These are phyloP conservation scores for Notolepis coatsorum DNA, from an alignment of 2,797 vertebrate species.

Conservation along the genomic window DNA sequence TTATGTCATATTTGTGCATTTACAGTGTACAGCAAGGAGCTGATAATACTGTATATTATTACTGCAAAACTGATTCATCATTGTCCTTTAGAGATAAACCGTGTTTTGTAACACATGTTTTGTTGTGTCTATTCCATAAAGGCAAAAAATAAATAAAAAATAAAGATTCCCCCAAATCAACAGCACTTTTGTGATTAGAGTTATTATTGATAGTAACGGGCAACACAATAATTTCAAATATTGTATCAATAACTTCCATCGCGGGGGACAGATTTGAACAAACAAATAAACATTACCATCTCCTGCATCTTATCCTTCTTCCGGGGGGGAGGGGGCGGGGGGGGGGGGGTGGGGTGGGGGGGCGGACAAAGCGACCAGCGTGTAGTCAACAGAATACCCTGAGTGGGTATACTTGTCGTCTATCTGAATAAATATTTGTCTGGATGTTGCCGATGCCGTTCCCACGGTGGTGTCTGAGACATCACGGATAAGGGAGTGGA, in stretches of 20 bases:
- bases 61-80: neutral
- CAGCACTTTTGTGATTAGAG: neutral
- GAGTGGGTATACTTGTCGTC: slow-evolving; percentile 71
- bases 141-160: no score
- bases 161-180: neutral
- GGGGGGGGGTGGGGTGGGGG: no score
- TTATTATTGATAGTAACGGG: neutral
- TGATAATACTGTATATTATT: neutral
- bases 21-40: neutral
- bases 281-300: slow-evolving; percentile 18
- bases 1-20: neutral
- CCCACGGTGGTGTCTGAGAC: slow-evolving; percentile 87
- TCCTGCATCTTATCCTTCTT: slow-evolving; percentile 44
- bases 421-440: slow-evolving; percentile 80
- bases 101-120: neutral
- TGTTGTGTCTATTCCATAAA: no score
- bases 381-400: slow-evolving; percentile 53
- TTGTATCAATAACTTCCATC: neutral
- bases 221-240: neutral
- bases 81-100: neutral
- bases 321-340: no score
- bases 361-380: slow-evolving; percentile 62
- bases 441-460: slow-evolving; percentile 59
- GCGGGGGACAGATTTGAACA: slow-evolving; percentile 19
- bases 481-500: slow-evolving; percentile 87